A percentile compares a stretch with the other conserved stretches of the same genome.
Evolutionary conservation across 2,888 invertebrate species (phyloP).

Genomic region (Brenthis ino): DNA sequence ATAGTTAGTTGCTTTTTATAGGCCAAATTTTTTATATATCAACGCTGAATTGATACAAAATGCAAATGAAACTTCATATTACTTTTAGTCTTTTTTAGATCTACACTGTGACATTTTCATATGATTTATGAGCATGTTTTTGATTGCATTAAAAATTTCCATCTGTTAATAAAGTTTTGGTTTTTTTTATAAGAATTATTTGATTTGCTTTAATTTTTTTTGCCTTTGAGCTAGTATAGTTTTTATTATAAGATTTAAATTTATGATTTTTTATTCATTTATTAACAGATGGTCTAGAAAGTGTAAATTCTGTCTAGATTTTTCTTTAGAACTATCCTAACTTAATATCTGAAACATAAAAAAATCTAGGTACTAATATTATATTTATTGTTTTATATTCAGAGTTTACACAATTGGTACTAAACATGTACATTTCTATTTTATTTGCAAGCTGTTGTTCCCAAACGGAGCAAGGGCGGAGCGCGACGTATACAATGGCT

Average conservation of each 20-base stretch:
- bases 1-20: background rate
- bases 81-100: background rate
- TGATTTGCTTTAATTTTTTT: conserved; percentile 1
- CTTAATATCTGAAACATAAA: background rate
- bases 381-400: conserved; percentile 7
- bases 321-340: background rate
- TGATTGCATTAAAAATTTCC: conserved; percentile 18
- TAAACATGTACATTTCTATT: conserved; percentile 48
- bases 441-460: conserved; percentile 76
- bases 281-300: conserved; percentile 27
- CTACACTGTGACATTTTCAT: background rate
- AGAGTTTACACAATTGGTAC: conserved; percentile 33
- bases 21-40: background rate
- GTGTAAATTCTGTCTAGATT: conserved; percentile 32
- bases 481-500: conserved; percentile 71
- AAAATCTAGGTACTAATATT: background rate
- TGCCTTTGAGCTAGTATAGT: background rate
- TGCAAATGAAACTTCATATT: background rate
- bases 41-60: background rate
- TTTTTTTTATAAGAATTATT: background rate
- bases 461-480: conserved; percentile 61
- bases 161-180: conserved; percentile 19
- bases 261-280: conserved; percentile 6
- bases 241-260: background rate
- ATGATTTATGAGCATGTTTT: conserved; percentile 11